Evolutionary conservation across 2,113 vertebrate genomes (phyloP), one percentile per base, ranked within the genome.

Genomic region (Sorex fumeus): DNA sequence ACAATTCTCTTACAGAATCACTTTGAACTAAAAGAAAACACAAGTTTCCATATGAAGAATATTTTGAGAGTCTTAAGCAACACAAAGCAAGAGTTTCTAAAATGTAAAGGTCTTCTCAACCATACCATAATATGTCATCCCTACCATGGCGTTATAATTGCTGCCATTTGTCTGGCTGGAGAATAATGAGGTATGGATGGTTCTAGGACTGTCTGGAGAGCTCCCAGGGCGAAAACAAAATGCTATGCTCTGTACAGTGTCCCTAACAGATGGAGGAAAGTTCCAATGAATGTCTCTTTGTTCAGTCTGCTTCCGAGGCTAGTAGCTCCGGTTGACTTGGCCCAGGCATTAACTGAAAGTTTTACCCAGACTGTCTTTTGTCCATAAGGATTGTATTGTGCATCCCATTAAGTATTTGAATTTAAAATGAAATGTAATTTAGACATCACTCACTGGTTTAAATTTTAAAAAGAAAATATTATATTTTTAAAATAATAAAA

Each of bases 101-200:
- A 81, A 72, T 72, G 76, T 12, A 86, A 88, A 75, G 47, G 8
- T 1, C 25, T 89, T 69, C 25, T 74, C 79, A 74, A 25, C 57
- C 76, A 62, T 67, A 21, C 82, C 4, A 21, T n/a, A 66, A 19
- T 40, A 32, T 69, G 43, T 53, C 79, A 79, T 71, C 32, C 53
- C n/a, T 47, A 76, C 78, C 11, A 16, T 0, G 0, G 32, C 47
- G 45, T 76, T 72, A 6, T 86, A 72, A 81, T 88, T 75, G n/a
- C 74, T 3, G 3, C 83, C 77, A 64, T 95, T 96, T 95, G 72
- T 90, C 64, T 87, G 71, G n/a, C 79, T 92, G 28, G 27, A 84
- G 62, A 84, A 60, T 57, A 36, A 45, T 84, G 74, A 88, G 53
- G 27, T 85, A 67, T 60, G 87, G 36, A 34, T 16, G 30, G 28